Percentiles rank a stretch among this genome's conserved stretches.
Conservation (phyloP, 1,140 invertebrate genomes). For the Sesamia nonagrioides region DNA sequence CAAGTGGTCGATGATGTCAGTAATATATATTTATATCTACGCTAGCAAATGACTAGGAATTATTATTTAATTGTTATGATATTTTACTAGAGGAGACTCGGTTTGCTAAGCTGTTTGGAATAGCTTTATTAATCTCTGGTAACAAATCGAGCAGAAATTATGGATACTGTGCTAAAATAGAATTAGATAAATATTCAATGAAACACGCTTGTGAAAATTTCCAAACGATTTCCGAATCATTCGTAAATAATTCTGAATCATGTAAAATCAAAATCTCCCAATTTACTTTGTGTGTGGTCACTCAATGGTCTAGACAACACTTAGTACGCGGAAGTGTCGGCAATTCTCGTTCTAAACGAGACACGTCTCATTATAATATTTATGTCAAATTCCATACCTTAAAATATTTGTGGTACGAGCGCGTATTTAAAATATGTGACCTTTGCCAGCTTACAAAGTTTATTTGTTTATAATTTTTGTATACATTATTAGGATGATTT, state of each 20-base stretch:
- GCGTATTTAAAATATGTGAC: constrained; percentile 25
- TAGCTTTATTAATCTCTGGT: no score
- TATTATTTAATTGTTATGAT: constrained; percentile 34
- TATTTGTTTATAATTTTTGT: constrained; percentile 25
- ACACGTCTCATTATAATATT: constrained; percentile 40
- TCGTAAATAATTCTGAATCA: not conserved
- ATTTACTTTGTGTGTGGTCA: not conserved
- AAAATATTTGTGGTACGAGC: constrained; percentile 24
- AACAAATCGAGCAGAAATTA: no score
- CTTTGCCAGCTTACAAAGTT: not conserved
- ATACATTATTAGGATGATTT: not conserved
- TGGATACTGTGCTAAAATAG: not conserved
- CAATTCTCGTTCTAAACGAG: constrained; percentile 9
- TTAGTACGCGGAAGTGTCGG: constrained; percentile 30
- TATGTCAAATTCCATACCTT: not conserved
- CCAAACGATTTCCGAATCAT: not conserved
- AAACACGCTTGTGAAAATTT: no score
- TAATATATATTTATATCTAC: no score
- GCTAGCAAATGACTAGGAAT: constrained; percentile 19
- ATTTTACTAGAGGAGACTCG: not conserved
- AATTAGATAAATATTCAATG: no score
- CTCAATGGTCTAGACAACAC: not conserved
- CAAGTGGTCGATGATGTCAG: constrained; percentile 7
- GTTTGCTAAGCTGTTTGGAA: not conserved
- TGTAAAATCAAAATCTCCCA: not conserved